A percentile compares a stretch with the other conserved stretches of the same genome.
Conservation (phyloP, 2,113 vertebrate species). For the Anser cygnoides region DNA sequence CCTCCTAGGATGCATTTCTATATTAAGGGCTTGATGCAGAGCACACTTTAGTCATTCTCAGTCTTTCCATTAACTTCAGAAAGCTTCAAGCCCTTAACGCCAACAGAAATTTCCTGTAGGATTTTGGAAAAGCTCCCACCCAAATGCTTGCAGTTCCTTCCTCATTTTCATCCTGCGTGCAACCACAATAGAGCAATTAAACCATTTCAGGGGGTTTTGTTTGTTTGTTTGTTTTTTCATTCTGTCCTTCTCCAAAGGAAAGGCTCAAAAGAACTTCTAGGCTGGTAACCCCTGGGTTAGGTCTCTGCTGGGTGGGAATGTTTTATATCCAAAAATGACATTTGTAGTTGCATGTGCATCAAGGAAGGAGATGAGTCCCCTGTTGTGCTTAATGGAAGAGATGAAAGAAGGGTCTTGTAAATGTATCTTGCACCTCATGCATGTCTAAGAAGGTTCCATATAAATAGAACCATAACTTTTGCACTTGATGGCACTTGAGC, state of each 20-base stretch:
- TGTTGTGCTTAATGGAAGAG: not conserved
- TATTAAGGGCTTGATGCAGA: not conserved
- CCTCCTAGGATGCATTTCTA: not conserved
- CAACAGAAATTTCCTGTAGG: constrained; percentile 12
- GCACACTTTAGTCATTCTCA: not conserved
- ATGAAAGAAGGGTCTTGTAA: constrained; percentile 47
- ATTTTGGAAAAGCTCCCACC: not conserved
- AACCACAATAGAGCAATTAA: not conserved
- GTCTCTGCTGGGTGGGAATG: not conserved
- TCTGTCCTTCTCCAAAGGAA: constrained; percentile 15
- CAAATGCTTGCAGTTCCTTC: not conserved
- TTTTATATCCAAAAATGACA: constrained; percentile 1
- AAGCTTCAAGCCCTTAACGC: not conserved
- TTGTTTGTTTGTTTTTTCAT: not conserved
- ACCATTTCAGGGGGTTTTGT: not conserved
- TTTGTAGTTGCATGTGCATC: not conserved
- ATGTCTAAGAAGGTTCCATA: constrained; percentile 30
- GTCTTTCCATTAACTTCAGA: not conserved
- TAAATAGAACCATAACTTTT: constrained; percentile 66
- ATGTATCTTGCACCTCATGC: constrained; percentile 42
- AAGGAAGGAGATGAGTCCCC: constrained; percentile 13
- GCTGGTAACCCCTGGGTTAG: not conserved
- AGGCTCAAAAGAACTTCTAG: not conserved
- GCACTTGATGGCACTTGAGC: constrained; percentile 21
- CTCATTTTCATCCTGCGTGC: not conserved